Evolutionary conservation across 2,888 invertebrate species (phyloP).

Genomic region (Nymphalis urticae): DNA sequence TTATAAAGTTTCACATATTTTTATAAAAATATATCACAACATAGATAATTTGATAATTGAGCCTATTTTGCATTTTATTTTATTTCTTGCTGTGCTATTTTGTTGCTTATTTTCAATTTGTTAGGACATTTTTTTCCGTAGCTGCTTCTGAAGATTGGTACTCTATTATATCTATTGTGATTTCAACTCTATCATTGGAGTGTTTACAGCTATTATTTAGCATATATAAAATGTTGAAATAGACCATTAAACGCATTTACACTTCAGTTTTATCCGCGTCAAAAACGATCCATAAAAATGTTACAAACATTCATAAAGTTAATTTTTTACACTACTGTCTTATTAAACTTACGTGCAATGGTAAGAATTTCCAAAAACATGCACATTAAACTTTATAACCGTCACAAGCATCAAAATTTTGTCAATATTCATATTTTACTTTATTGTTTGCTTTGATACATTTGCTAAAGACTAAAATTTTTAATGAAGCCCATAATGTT

Average conservation of each 20-base stretch:
- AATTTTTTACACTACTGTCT: slow-evolving; percentile 2
- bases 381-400: no score
- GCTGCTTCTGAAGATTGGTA: neutral
- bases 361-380: slow-evolving; percentile 15
- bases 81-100: slow-evolving; percentile 6
- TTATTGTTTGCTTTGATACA: no score
- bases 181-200: slow-evolving; percentile 11
- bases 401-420: no score
- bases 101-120: neutral
- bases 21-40: no score
- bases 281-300: slow-evolving; percentile 41
- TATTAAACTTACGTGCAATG: slow-evolving; percentile 16
- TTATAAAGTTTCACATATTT: neutral
- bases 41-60: no score
- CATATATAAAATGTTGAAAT: slow-evolving; percentile 46
- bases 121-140: slow-evolving; percentile 8
- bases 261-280: slow-evolving; percentile 35
- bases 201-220: slow-evolving; percentile 37
- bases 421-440: no score
- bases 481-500: no score
- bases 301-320: slow-evolving; percentile 18
- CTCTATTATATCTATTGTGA: slow-evolving; percentile 15
- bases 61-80: no score
- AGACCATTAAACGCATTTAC: slow-evolving; percentile 56
- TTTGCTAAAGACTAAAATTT: no score